Evolutionary conservation across 2,888 invertebrate species (phyloP).

Genomic region (Drosophila subsilvestris): DNA sequence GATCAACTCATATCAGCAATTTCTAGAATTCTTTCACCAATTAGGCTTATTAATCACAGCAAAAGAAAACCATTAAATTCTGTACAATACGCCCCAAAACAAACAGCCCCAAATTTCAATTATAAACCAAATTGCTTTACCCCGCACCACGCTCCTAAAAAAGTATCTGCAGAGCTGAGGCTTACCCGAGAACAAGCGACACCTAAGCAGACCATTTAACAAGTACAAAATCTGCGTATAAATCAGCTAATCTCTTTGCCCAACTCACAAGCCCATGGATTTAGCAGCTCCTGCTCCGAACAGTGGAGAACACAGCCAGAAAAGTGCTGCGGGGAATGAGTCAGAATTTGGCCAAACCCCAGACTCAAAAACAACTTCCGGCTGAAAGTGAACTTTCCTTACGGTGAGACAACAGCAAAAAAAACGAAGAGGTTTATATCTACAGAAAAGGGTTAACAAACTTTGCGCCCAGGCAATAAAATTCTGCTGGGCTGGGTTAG

Average conservation of each 20-base stretch:
- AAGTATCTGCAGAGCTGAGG: constrained; percentile 2
- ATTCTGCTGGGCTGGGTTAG: constrained; percentile 67
- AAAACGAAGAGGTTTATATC: constrained; percentile 21
- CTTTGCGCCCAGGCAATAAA: constrained; percentile 64
- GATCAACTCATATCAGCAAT: no score
- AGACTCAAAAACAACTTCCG: constrained; percentile 63
- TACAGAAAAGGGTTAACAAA: constrained; percentile 69
- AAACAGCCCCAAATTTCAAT: constrained; percentile 8
- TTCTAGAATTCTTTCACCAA: not conserved
- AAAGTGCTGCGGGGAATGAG: constrained; percentile 54
- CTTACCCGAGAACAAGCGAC: constrained; percentile 12
- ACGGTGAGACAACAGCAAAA: constrained; percentile 13
- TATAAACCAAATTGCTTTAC: constrained; percentile 15
- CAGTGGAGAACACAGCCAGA: constrained; percentile 25
- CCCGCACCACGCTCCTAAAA: not conserved
- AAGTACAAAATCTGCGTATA: constrained; percentile 72
- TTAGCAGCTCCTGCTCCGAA: constrained; percentile 70
- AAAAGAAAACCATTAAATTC: not conserved
- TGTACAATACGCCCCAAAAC: not conserved
- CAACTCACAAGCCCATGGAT: constrained; percentile 61
- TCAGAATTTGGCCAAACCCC: constrained; percentile 65
- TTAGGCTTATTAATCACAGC: not conserved
- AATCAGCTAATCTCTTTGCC: constrained; percentile 68
- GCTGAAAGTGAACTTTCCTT: constrained; percentile 70
- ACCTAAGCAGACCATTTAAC: constrained; percentile 40